Base-by-base conservation (phyloP, 1,140 invertebrate species). In the Himalopsyche phryganea region DNA sequence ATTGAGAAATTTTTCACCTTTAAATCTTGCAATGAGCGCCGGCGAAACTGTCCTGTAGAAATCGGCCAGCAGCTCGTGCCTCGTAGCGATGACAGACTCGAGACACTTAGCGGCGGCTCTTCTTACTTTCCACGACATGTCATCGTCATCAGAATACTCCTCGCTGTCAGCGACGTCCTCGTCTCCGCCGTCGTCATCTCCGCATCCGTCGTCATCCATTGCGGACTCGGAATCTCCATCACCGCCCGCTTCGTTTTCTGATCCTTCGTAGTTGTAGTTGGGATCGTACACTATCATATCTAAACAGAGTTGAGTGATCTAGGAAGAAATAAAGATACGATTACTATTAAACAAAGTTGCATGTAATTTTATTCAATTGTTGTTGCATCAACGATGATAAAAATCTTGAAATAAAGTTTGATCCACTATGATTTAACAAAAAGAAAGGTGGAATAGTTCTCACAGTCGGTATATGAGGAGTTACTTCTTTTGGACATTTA, bases 61-160 rank as follows among this genome's bases (percentile, higher is more conserved):
- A 51, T 98, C 93, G 6, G 87, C 76, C 15, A 99, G 73, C 61
- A 96, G 82, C 71, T 98, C 95, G 62, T 94, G 88, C 55, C 95
- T 82, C 0, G 93, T 97, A 0, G 88, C 83, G 57, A 99, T 93
- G 14, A 98, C 85, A 6, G 95, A 92, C 76, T 98, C 95, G 4
- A 99, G 76, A 71, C 96, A 98, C 77, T 99, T 99, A 0, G 97
- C 96, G 28, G 96, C 92, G 3, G 96, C 90, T 41, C 97, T 82
- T 45, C 98, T 80, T 6, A 86, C 89, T 80, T 99, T 99, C 97
- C 98, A 99, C 54, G 93, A 96, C 90, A 99, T 96, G 72, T 99
- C 98, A 73, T 99, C 98, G 77, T 98, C 96, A 74, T 98, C 96
- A 33, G 94, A 97, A 71, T 98, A 98, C 66, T 95, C 92, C 66